A percentile compares a stretch with the other conserved stretches of the same genome.
Evolutionary conservation across 1,140 invertebrate species (phyloP).

Genomic region (Chionoecetes opilio): DNA sequence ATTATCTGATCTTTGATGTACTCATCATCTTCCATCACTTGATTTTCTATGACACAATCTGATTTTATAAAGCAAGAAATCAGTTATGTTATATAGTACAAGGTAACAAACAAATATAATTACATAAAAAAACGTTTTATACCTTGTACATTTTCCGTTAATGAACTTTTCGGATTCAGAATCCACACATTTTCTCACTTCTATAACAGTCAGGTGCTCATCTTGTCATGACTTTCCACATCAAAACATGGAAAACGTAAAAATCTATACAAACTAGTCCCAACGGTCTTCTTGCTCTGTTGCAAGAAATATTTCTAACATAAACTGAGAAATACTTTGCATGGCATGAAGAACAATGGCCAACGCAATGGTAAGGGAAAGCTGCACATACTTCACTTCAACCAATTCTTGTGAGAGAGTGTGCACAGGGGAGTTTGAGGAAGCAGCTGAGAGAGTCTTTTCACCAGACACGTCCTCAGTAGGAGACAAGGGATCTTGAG

Average conservation of each 20-base stretch:
- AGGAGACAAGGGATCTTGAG: not conserved
- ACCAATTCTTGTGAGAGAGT: constrained; percentile 74
- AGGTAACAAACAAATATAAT: too few relatives aligned
- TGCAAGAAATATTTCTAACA: constrained; percentile 79
- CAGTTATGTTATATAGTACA: too few relatives aligned
- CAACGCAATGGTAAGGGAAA: constrained; percentile 80
- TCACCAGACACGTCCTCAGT: constrained; percentile 42
- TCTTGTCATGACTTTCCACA: not conserved
- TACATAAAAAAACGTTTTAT: too few relatives aligned
- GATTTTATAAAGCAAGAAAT: too few relatives aligned
- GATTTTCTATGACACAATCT: too few relatives aligned
- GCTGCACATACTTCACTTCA: constrained; percentile 80
- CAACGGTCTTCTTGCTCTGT: constrained; percentile 72
- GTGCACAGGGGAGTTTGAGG: constrained; percentile 43
- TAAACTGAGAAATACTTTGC: constrained; percentile 79
- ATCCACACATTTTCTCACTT: not conserved
- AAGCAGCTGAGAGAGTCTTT: constrained; percentile 36
- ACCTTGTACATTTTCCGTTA: too few relatives aligned
- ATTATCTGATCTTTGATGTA: too few relatives aligned
- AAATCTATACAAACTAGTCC: constrained; percentile 36
- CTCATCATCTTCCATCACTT: too few relatives aligned
- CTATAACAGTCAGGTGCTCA: not conserved
- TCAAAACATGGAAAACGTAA: not conserved
- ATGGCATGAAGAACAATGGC: constrained; percentile 81
- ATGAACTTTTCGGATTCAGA: not conserved